Evolutionary conservation across 1,140 invertebrate genomes (phyloP).

Genomic region (Microplitis mediator): DNA sequence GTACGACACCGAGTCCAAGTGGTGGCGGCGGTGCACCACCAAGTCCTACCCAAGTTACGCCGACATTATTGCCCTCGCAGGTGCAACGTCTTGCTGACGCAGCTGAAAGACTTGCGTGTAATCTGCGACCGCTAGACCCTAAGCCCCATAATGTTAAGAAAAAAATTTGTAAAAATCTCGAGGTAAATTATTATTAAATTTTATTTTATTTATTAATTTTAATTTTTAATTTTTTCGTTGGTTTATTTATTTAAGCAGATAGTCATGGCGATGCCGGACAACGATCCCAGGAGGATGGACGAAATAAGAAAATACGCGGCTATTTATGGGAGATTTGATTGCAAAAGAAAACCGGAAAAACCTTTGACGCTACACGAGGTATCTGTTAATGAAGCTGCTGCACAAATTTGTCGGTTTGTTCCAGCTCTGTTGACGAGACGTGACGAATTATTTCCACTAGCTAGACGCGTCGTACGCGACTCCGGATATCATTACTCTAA

Average conservation of each 20-base stretch:
- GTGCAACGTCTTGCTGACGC: slow-evolving; percentile 82
- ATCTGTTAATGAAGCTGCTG: slow-evolving; percentile 96
- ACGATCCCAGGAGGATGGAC: slow-evolving; percentile 87
- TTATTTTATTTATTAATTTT: background rate
- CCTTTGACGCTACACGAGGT: slow-evolving; percentile 95
- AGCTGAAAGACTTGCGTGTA: slow-evolving; percentile 81
- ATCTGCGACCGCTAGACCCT: slow-evolving; percentile 83
- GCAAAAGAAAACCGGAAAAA: slow-evolving; percentile 94
- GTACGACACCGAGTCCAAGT: slow-evolving; percentile 54
- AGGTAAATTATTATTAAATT: slow-evolving; percentile 62
- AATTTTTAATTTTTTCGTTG: slow-evolving; percentile 3
- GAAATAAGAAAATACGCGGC: slow-evolving; percentile 94
- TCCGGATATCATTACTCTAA: slow-evolving; percentile 90
- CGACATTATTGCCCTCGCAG: slow-evolving; percentile 81
- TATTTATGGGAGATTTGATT: slow-evolving; percentile 96
- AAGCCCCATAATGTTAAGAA: slow-evolving; percentile 91
- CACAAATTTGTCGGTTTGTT: slow-evolving; percentile 89
- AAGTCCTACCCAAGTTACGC: slow-evolving; percentile 74
- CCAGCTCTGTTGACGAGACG: slow-evolving; percentile 88
- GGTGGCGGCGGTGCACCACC: slow-evolving; percentile 55
- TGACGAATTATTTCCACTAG: slow-evolving; percentile 94
- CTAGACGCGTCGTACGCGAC: slow-evolving; percentile 91
- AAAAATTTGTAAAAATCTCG: slow-evolving; percentile 89
- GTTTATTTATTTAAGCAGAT: slow-evolving; percentile 58
- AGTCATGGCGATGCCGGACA: slow-evolving; percentile 87